Evolutionary conservation across 2,888 invertebrate genomes (phyloP), one percentile per base, ranked within the genome.

Genomic region (Ophion slaviceki): DNA sequence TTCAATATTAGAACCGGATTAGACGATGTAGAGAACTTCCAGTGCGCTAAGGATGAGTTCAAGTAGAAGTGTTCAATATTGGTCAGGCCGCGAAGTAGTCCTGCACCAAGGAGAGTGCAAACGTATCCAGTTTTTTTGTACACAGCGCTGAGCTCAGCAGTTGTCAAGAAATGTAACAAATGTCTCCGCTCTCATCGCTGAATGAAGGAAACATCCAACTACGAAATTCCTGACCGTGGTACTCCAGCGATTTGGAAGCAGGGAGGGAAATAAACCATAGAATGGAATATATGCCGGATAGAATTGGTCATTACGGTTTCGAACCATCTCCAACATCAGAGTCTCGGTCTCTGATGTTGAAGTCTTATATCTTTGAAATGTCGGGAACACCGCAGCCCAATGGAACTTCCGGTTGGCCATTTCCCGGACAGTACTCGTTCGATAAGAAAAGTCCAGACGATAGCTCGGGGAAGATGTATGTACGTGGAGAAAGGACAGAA

Each of bases 331-430:
- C 32, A 47, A 28, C 5, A 36, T 66, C 66, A 17, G 64, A 20
- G 17, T 28, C 28, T 7, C 14, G 11, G 47, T 47, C 47, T 14
- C 47, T 14, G 47, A 47, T 47, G 14, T 11, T 40, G 36, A 40
- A n/a, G 66, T 53, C 20, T 36, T 28, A 70, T 47, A 61, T 57
- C 28, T 57, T 66, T 32, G 59, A 66, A 62, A 79, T 67, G 66
- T 74, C 79, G 59, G 28, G 11, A 45, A 66, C 53, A 57, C 71
- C 20, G 47, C 45, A 32, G 67, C 10, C 57, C 57, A 20, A 67
- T 74, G 77, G 64, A 82, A 75, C 75, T 79, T 76, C 75, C 80
- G 80, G 76, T 64, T 72, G 72, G 80, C 71, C 36, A 76, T 80
- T 80, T 47, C 77, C n/a, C 76, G 28, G n/a, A 36, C 77, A 57